Base-by-base conservation (phyloP, 2,888 invertebrate species). In the Nebria brevicollis region DNA sequence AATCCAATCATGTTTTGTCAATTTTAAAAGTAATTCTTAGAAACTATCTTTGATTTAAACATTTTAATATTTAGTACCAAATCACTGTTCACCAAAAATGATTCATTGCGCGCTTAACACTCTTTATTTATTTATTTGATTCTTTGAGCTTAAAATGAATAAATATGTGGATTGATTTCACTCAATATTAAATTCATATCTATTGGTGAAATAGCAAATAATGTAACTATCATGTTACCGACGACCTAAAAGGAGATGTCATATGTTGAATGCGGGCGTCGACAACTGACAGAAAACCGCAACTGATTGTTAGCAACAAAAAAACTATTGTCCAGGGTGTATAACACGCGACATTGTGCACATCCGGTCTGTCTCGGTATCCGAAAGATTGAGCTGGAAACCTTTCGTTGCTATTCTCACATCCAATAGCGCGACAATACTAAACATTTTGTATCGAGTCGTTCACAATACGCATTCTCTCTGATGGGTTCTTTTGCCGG, bases 311-410 rank as follows among this genome's bases (percentile, higher is more conserved):
- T 64, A 72, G 72, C 72, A 73, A 34, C 13, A 34, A 68, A 54
- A 68, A 20, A 73, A 66, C 73, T 78, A 72, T 78, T 78, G 78
- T 78, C 34, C 73, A 64, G 72, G 34, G 70, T 72, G 34, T 65
- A 54, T 41, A 78, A 73, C 78, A 78, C 78, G 78, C 78, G 78
- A 78, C 78, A 78, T 73, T 78, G 73, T 78, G 72, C 78, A 78
- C 78, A 78, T 78, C 78, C 78, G 78, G 78, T 78, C 65, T 70
- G 41, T 43, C 10, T 15, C 42, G 26, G 42, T 11, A 54, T 54
- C 54, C 54, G 34, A 34, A 34, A 54, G 54, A 54, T 13, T 13
- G 54, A 54, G 13, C 54, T 34, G 34, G 34, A 34, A 34, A 72
- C 72, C 72, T 34, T 72, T 72, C 72, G n/a, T 34, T 25, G 34